phyloP scores from a whole-genome alignment of 37 sponge, comb jelly and placozoan genomes.

The Crambe crambe region DNA sequence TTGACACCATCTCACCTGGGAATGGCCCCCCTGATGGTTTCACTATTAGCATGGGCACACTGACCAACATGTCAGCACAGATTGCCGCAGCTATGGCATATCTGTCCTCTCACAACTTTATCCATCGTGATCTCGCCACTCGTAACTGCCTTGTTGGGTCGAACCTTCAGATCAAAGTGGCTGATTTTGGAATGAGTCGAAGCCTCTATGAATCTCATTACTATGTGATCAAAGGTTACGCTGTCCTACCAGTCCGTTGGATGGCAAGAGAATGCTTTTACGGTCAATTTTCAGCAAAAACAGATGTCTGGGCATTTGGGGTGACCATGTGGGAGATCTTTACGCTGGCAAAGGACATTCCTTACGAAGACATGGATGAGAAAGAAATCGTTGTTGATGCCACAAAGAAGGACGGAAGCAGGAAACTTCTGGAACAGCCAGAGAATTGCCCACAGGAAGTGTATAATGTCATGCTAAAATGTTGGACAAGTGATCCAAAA shows the following conservation, averaged over 20 bases:
- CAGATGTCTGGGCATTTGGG: slow-evolving; percentile 59
- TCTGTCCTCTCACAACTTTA: not conserved
- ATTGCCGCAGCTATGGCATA: not conserved
- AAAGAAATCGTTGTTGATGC: too few relatives aligned
- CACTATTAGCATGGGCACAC: not conserved
- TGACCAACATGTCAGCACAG: not conserved
- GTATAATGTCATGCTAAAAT: too few relatives aligned
- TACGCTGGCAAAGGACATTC: slow-evolving; percentile 46
- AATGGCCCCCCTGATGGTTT: not conserved
- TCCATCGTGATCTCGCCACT: not conserved
- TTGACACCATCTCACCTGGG: not conserved
- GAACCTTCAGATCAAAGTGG: slow-evolving; percentile 50
- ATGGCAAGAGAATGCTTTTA: slow-evolving; percentile 87
- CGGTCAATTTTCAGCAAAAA: slow-evolving; percentile 77
- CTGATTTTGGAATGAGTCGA: slow-evolving; percentile 88
- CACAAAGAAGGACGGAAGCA: too few relatives aligned
- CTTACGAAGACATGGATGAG: not conserved
- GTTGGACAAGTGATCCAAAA: too few relatives aligned
- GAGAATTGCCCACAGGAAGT: too few relatives aligned
- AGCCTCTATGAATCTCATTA: slow-evolving; percentile 70
- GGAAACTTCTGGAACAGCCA: too few relatives aligned
- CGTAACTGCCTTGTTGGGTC: not conserved
- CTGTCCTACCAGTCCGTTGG: slow-evolving; percentile 75
- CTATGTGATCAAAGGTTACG: slow-evolving; percentile 45
- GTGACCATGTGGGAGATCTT: slow-evolving; percentile 80